phyloP scores from a whole-genome alignment of 2,888 invertebrate species.

The Cryptus viduatorius region DNA sequence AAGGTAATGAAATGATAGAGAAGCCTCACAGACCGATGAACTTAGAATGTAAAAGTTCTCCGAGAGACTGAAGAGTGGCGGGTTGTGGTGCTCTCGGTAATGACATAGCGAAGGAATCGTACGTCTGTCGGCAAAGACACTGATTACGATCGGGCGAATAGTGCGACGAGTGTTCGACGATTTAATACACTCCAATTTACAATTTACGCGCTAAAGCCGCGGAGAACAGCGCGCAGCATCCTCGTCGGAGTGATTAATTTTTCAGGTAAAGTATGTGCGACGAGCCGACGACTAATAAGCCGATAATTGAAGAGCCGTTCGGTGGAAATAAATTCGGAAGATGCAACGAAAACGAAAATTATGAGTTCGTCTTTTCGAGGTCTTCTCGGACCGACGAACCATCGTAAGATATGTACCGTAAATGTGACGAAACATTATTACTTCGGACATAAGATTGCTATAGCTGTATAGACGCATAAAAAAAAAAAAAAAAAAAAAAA shows the following conservation, averaged over 20 bases:
- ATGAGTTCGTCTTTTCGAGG: conserved; percentile 5
- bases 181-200: not conserved
- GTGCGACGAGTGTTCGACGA: conserved; percentile 18
- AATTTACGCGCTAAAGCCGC: not conserved
- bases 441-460: not conserved
- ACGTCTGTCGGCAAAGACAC: not conserved
- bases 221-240: not conserved
- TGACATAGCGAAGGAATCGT: conserved; percentile 28
- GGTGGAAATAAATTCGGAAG: not conserved
- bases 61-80: conserved; percentile 13
- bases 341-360: conserved; percentile 11
- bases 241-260: conserved; percentile 17
- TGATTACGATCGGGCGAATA: conserved; percentile 24
- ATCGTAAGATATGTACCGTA: not conserved
- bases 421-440: conserved; percentile 32
- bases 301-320: conserved; percentile 2
- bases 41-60: not conserved
- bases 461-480: not conserved
- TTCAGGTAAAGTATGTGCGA: not conserved
- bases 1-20: too few species aligned
- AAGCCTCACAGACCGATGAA: not conserved
- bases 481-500: not conserved
- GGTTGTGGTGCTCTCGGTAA: conserved; percentile 26
- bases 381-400: conserved; percentile 32
- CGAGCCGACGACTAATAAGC: conserved; percentile 16